These are phyloP conservation scores for Mastigias papua DNA, from an alignment of 30 jellyfish, hydroid and myxozoan species.

Conservation along the genomic window DNA sequence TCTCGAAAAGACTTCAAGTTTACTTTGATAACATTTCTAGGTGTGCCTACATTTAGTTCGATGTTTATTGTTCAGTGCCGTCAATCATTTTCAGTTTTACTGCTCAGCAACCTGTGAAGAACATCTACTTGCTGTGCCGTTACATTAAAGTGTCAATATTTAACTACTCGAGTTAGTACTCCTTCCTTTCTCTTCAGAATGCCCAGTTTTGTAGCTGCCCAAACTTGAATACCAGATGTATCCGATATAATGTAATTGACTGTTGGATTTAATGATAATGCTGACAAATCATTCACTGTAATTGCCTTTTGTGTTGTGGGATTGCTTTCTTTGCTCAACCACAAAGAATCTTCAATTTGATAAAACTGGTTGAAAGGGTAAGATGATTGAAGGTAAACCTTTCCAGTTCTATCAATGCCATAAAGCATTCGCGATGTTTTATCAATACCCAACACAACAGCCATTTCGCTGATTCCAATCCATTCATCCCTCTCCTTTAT, in stretches of 20 bases:
- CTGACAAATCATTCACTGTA: neutral
- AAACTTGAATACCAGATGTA: neutral
- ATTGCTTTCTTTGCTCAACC: neutral
- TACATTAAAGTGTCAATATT: neutral
- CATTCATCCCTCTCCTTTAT: neutral
- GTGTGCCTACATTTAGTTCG: too few species aligned
- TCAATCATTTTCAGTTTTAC: too few species aligned
- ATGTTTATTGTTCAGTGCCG: too few species aligned
- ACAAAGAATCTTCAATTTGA: constrained; percentile 15
- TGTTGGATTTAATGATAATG: neutral
- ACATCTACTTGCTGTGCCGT: too few species aligned
- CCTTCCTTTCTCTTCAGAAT: neutral
- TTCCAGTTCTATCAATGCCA: constrained; percentile 1
- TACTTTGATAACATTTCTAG: too few species aligned
- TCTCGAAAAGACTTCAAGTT: too few species aligned
- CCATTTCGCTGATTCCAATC: neutral
- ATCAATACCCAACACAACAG: neutral
- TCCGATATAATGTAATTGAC: neutral
- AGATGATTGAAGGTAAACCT: neutral
- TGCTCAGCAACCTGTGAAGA: too few species aligned
- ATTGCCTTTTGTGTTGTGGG: neutral
- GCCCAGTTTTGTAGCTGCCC: constrained; percentile 18
- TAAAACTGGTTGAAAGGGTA: neutral
- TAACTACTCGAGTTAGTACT: neutral
- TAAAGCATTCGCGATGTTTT: neutral